A percentile compares a stretch with the other conserved stretches of the same genome.
Evolutionary conservation across 2,113 vertebrate species (phyloP).

Genomic region (Protobothrops mucrosquamatus): DNA sequence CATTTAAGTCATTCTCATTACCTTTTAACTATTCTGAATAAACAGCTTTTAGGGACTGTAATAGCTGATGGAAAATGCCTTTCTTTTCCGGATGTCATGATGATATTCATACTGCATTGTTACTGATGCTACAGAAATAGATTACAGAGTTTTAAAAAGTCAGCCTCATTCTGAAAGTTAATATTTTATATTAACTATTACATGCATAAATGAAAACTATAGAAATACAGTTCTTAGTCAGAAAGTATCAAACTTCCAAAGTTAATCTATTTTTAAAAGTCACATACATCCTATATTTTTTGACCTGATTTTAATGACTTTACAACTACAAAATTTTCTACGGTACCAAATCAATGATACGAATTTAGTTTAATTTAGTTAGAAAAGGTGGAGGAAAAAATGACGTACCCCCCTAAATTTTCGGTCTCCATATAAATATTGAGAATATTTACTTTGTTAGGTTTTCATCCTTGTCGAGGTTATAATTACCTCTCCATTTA

Average conservation of each 20-base stretch:
- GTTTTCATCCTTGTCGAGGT: too few relatives aligned
- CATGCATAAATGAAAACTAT: constrained; percentile 34
- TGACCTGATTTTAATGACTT: too few relatives aligned
- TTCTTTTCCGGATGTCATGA: constrained; percentile 17
- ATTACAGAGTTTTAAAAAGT: constrained; percentile 39
- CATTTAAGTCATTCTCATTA: background rate
- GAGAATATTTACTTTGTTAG: too few relatives aligned
- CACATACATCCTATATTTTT: too few relatives aligned
- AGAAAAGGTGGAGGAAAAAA: too few relatives aligned
- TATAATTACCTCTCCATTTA: background rate
- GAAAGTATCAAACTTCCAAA: background rate
- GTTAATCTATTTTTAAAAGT: background rate
- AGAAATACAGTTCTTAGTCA: constrained; percentile 44
- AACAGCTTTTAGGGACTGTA: background rate
- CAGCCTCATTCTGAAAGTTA: constrained; percentile 38
- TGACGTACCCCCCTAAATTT: too few relatives aligned
- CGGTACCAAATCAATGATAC: too few relatives aligned
- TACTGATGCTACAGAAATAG: constrained; percentile 36
- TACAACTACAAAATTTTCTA: too few relatives aligned
- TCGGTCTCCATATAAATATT: too few relatives aligned
- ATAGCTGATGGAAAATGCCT: constrained; percentile 38
- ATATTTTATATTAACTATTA: constrained; percentile 32
- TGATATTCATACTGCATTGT: constrained; percentile 22
- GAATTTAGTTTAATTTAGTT: too few relatives aligned
- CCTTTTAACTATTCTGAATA: background rate